Conservation (phyloP, 2,113 vertebrate genomes). For the Ursus arctos region DNA sequence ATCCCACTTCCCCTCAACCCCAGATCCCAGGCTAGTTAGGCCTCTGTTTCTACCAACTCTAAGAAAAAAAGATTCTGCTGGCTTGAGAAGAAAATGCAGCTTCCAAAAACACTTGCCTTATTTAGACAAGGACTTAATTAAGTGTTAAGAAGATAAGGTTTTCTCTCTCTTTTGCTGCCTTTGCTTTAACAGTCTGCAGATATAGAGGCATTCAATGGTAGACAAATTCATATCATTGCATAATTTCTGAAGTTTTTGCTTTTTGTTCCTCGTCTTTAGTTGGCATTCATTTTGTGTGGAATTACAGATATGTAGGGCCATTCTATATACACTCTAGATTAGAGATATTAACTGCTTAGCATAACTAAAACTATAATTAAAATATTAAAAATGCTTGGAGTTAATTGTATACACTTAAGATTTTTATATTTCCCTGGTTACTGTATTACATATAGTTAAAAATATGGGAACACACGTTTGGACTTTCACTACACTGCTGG, state of each 20-base stretch:
- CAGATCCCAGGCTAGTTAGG: background rate
- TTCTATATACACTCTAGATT: slow-evolving; percentile 36
- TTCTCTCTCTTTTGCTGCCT: background rate
- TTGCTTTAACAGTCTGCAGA: background rate
- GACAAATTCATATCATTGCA: background rate
- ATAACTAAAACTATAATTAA: slow-evolving; percentile 71
- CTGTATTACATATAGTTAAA: background rate
- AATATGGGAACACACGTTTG: background rate
- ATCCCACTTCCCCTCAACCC: fast-evolving
- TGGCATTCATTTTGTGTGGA: slow-evolving; percentile 43
- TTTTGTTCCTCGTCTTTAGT: background rate
- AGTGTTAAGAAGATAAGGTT: background rate
- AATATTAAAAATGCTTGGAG: slow-evolving; percentile 53
- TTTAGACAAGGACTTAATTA: background rate
- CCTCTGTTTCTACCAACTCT: background rate
- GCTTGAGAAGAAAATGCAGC: background rate
- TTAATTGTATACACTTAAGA: slow-evolving; percentile 64
- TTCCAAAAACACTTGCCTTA: background rate
- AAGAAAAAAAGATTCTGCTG: background rate
- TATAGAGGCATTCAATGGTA: background rate
- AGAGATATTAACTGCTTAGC: background rate
- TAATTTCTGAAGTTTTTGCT: slow-evolving; percentile 23
- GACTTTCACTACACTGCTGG: slow-evolving; percentile 21
- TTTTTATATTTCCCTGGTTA: slow-evolving; percentile 34
- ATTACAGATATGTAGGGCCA: background rate